These are phyloP conservation scores for Dendrolimus pini DNA, from an alignment of 2,888 invertebrate genomes.

Conservation along the genomic window DNA sequence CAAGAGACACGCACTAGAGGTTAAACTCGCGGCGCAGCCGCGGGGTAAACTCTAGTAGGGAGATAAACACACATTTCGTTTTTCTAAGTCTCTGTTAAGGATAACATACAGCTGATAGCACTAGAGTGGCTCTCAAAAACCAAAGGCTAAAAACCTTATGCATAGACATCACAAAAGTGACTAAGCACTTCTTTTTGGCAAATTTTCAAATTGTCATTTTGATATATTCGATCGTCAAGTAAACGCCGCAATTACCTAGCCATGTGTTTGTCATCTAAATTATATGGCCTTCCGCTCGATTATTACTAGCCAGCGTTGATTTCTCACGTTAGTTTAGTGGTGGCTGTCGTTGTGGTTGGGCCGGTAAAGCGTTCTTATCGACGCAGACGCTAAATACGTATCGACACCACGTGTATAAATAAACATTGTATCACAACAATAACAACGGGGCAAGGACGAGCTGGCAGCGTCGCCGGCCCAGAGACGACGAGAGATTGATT, in stretches of 20 bases:
- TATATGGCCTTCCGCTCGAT: constrained; percentile 66
- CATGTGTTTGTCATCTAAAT: constrained; percentile 66
- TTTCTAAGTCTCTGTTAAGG: too few relatives aligned
- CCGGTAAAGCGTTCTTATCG: constrained; percentile 59
- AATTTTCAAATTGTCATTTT: too few relatives aligned
- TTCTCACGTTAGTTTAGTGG: constrained; percentile 69
- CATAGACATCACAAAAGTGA: too few relatives aligned
- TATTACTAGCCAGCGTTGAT: constrained; percentile 52
- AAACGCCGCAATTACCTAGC: constrained; percentile 39
- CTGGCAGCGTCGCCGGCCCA: constrained; percentile 33
- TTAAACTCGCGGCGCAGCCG: too few relatives aligned
- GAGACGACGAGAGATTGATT: constrained; percentile 33
- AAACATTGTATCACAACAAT: constrained; percentile 73
- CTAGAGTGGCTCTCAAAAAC: too few relatives aligned
- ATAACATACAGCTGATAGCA: too few relatives aligned
- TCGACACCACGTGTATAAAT: constrained; percentile 70
- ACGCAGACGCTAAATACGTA: constrained; percentile 49
- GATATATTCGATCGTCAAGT: constrained; percentile 31
- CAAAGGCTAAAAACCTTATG: too few relatives aligned
- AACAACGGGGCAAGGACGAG: constrained; percentile 63
- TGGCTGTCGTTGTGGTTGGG: constrained; percentile 46
- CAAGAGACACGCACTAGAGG: too few relatives aligned
- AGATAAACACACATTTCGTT: too few relatives aligned
- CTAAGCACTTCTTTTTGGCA: too few relatives aligned
- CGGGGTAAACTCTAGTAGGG: too few relatives aligned